Evolutionary conservation across 2,797 vertebrate genomes (phyloP).

Genomic region (Cygnus olor): DNA sequence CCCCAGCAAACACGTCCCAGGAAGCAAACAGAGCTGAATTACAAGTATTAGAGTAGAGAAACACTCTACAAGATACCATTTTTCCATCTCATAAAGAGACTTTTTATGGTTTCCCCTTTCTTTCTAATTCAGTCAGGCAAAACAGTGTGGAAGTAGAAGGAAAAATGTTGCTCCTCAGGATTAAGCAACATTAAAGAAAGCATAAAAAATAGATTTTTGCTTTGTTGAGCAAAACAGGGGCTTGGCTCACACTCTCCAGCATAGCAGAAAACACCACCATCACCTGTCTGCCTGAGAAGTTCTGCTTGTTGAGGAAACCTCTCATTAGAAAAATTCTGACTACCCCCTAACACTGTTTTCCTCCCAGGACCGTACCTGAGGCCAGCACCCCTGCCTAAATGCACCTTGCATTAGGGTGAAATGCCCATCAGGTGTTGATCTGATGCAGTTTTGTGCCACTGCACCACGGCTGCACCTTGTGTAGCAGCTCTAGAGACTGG

Average conservation of each 20-base stretch:
- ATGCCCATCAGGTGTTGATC: neutral
- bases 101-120: neutral
- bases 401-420: neutral
- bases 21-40: neutral
- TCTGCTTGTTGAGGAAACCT: neutral
- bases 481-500: neutral
- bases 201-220: neutral
- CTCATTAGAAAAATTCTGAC: neutral
- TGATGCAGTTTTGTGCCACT: neutral
- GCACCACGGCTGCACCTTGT: neutral
- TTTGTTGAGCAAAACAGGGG: neutral
- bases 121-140: rapidly evolving
- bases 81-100: neutral
- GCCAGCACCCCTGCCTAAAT: neutral
- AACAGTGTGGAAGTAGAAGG: rapidly evolving
- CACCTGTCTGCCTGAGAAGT: neutral
- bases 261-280: neutral
- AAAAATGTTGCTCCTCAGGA: neutral
- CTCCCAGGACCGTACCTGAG: rapidly evolving
- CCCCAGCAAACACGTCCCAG: neutral
- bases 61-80: neutral
- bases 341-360: rapidly evolving
- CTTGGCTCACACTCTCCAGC: neutral
- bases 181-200: neutral
- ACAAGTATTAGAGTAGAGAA: neutral